Base-by-base conservation (phyloP, 2,888 invertebrate species). In the Platerodrilus igneus region DNA sequence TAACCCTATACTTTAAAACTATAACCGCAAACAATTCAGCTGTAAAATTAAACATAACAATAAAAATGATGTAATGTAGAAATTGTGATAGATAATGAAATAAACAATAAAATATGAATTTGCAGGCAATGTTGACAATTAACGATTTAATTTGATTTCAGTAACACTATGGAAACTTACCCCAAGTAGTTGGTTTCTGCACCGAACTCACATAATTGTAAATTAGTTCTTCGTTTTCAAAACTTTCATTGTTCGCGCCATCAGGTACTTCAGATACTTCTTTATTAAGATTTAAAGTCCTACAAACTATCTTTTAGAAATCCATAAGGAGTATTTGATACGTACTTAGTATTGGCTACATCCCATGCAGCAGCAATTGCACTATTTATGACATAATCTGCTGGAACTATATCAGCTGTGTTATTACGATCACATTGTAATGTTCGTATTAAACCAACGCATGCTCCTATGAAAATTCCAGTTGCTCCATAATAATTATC, bases 401-500 rank as follows among this genome's bases (percentile, higher is more conserved):
- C 81, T 0, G 83, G 83, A 18, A 84, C 75, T 31, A 83, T 67
- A 51, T 83, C 81, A 1, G 78, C 77, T 1, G 71, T 63, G 10
- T 70, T 68, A 1, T 71, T 58, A 3, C 51, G 50, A 37, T 74
- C 67, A 18, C 75, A 75, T 36, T 73, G 68, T 63, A 81, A 69
- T 6, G 74, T 72, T 29, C 76, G 71, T 26, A 83, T 53, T 2
- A 83, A 58, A 3, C 82, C 81, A 30, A 76, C 62, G 4, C 72
- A 73, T 5, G 71, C 60, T 3, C 68, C 71, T 0, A 68, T 49
- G 4, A 68, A 55, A 1, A 74, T 63, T 3, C 70, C 81, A 37
- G 79, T 78, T 1, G 81, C 73, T 11, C 83, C 83, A 57, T 82
- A 81, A 38, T 75, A 62, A 60, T 81, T 84, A 60, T 83, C 79